phyloP scores from a whole-genome alignment of 2,113 vertebrate genomes.

The Laterallus jamaicensis region DNA sequence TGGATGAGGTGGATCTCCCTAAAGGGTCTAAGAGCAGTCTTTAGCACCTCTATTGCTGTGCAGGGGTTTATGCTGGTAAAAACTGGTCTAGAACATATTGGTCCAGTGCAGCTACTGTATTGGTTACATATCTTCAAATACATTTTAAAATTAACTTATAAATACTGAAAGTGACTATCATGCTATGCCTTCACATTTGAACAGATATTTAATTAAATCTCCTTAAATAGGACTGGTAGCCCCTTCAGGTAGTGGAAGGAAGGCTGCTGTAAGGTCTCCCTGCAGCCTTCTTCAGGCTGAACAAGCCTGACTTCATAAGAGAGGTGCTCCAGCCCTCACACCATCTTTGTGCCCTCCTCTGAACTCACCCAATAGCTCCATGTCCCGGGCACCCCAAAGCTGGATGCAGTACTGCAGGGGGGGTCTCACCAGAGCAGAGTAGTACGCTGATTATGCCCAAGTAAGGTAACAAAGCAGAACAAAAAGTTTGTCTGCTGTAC shows the following conservation, averaged over 20 bases:
- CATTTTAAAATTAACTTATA: background rate
- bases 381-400: too few relatives aligned
- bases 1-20: background rate
- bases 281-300: too few relatives aligned
- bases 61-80: background rate
- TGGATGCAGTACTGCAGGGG: too few relatives aligned
- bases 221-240: background rate
- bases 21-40: background rate
- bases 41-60: background rate
- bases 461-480: background rate
- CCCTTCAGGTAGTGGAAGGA: too few relatives aligned
- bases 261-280: too few relatives aligned
- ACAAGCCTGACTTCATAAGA: too few relatives aligned
- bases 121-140: too few relatives aligned
- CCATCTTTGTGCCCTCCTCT: too few relatives aligned
- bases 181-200: background rate
- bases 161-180: background rate
- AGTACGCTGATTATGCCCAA: too few relatives aligned
- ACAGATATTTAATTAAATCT: background rate
- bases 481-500: background rate
- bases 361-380: too few relatives aligned
- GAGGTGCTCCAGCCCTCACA: too few relatives aligned
- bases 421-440: too few relatives aligned
- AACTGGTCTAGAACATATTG: background rate
- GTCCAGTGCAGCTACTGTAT: background rate